phyloP scores from a whole-genome alignment of 2,888 invertebrate species.

The Tridacna crocea region DNA sequence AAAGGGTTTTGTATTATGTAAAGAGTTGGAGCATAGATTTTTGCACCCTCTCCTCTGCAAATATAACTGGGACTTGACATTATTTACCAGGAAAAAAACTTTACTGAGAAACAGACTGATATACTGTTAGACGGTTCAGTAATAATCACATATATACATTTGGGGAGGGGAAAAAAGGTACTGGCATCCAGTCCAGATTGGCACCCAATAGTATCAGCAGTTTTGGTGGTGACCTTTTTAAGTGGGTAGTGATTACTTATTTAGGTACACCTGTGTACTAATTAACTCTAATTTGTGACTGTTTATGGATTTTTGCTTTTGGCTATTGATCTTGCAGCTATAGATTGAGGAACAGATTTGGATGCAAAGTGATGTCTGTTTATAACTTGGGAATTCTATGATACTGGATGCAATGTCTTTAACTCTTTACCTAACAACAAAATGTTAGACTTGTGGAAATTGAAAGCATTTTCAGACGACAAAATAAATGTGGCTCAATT shows the following conservation, averaged over 20 bases:
- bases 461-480: too few relatives aligned
- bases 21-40: too few relatives aligned
- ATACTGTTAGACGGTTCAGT: conserved; percentile 7
- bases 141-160: conserved; percentile 1
- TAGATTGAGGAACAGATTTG: too few relatives aligned
- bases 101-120: neutral
- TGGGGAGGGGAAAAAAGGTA: conserved; percentile 5
- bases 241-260: too few relatives aligned
- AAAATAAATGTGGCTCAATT: too few relatives aligned
- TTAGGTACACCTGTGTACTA: conserved; percentile 13
- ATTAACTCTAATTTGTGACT: conserved; percentile 13
- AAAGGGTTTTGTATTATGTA: too few relatives aligned
- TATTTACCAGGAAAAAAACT: neutral
- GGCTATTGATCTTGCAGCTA: neutral
- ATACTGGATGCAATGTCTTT: too few relatives aligned
- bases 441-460: too few relatives aligned
- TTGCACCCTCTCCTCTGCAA: neutral
- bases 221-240: too few relatives aligned
- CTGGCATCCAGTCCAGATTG: neutral
- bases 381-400: too few relatives aligned
- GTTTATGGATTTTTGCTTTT: neutral
- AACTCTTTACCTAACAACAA: too few relatives aligned
- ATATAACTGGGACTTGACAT: neutral
- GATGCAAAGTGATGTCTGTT: too few relatives aligned
- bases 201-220: neutral